Base-by-base conservation (phyloP, 2,113 vertebrate genomes). In the Chaenogobius annularis region DNA sequence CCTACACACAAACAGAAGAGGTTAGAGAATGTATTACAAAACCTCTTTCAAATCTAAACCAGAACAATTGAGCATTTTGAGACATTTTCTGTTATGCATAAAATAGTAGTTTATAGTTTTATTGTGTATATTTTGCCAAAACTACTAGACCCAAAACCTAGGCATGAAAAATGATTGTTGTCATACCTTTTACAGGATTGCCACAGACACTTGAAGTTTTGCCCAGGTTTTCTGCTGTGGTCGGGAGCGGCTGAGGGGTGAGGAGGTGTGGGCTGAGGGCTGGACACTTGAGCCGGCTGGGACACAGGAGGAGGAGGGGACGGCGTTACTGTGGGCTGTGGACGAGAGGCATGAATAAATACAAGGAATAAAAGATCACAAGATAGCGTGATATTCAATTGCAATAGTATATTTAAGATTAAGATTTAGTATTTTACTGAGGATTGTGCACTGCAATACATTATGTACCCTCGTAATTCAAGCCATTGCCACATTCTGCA, bases 141-240 rank as follows among this genome's bases (percentile, higher is more conserved):
- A n/a, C n/a, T n/a, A n/a, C n/a, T n/a, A n/a, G n/a, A n/a, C n/a
- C n/a, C n/a, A n/a, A n/a, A 46, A 52, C 35, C 35, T 7, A 26
- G 0, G 23, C n/a, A n/a, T n/a, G n/a, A n/a, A n/a, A n/a, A n/a
- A n/a, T n/a, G 19, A 61, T 13, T 37, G 31, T 37, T 9, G 17
- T 2, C 90, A 85, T 93, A 99, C 98, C 96, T 95, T 96, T 96
- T 99, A 93, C 98, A 99, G 79, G 96, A 95, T 65, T 98, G 96
- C 98, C 98, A 99, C 64, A 98, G 93, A 95, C 98, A 99, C 94
- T 96, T 98, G 92, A 99, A 99, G 92, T 97, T 98, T 92, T 99
- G 98, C 89, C 97, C 97, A 70, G 96, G 92, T 91, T 96, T 98
- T 84, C 96, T 95, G 83, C 87, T 87, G 65, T 94, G 95, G 77